Conservation (phyloP, 1,140 invertebrate species). For the Drosophila chauvacae region DNA sequence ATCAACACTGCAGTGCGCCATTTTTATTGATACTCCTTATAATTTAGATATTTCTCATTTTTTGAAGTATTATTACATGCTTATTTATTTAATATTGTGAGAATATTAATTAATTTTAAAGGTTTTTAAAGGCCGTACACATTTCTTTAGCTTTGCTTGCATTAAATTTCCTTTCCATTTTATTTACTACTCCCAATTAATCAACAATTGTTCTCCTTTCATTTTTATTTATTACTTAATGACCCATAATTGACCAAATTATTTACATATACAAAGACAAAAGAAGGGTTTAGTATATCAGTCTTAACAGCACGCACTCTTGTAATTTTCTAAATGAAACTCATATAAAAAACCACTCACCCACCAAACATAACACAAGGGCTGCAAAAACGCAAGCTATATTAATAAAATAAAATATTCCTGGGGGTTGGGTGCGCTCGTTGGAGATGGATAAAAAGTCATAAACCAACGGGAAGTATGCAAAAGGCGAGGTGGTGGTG, state of each 20-base stretch:
- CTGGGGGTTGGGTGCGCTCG: neutral
- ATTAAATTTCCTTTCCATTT: too few relatives aligned
- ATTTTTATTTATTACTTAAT: neutral
- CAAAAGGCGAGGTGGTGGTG: constrained; percentile 38
- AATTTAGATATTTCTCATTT: neutral
- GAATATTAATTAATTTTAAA: too few relatives aligned
- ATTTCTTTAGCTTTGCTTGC: neutral
- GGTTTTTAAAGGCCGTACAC: neutral
- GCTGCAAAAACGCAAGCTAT: constrained; percentile 59
- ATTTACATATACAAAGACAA: too few relatives aligned
- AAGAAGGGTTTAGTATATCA: neutral
- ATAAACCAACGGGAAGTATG: constrained; percentile 54
- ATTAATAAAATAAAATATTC: constrained; percentile 53
- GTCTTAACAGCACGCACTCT: neutral
- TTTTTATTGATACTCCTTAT: neutral
- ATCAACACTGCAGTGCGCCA: neutral
- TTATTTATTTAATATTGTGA: neutral
- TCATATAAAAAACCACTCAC: constrained; percentile 8
- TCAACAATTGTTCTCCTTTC: neutral
- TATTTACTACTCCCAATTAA: neutral
- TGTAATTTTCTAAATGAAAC: constrained; percentile 72
- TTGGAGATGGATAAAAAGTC: constrained; percentile 13
- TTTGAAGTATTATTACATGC: neutral
- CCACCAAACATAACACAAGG: constrained; percentile 19
- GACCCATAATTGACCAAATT: neutral